These are phyloP conservation scores for Dorcus parallelipipedus DNA, from an alignment of 2,888 invertebrate genomes.

Conservation along the genomic window DNA sequence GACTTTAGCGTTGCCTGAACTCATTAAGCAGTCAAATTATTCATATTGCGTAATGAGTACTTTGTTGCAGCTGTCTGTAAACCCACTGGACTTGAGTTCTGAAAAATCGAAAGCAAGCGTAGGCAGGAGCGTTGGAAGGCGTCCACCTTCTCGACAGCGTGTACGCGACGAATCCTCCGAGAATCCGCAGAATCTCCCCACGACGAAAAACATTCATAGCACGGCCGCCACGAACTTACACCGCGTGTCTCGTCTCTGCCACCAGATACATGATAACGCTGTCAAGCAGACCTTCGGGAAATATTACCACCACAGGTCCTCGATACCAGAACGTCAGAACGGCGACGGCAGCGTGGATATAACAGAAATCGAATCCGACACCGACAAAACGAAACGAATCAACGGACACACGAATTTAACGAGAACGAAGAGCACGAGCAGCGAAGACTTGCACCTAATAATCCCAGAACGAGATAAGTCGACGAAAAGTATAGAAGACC, in stretches of 20 bases:
- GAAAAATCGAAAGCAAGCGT: slow-evolving; percentile 53
- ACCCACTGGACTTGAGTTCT: slow-evolving; percentile 51
- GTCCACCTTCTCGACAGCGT: slow-evolving; percentile 52
- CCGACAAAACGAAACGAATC: slow-evolving; percentile 19
- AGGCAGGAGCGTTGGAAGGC: slow-evolving; percentile 51
- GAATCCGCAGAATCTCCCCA: slow-evolving; percentile 9
- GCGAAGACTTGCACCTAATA: slow-evolving; percentile 48
- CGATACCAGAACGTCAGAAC: slow-evolving; percentile 30
- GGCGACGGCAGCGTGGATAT: slow-evolving; percentile 40
- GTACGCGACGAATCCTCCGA: slow-evolving; percentile 29
- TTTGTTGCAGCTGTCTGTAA: slow-evolving; percentile 48
- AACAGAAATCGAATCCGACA: slow-evolving; percentile 33
- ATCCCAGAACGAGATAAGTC: slow-evolving; percentile 34
- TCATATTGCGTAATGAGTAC: neutral
- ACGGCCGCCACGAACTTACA: slow-evolving; percentile 44
- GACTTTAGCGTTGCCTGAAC: neutral
- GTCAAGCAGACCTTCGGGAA: slow-evolving; percentile 42
- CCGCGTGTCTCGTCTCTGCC: slow-evolving; percentile 49
- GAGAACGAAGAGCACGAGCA: slow-evolving; percentile 51
- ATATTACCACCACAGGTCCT: slow-evolving; percentile 18
- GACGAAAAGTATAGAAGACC: slow-evolving; percentile 39
- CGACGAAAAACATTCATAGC: slow-evolving; percentile 6
- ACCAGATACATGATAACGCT: slow-evolving; percentile 49
- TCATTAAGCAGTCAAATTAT: neutral
- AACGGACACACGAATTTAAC: slow-evolving; percentile 33